Percentiles rank a stretch among this genome's conserved stretches.
Evolutionary conservation across 2,113 vertebrate species (phyloP).

Genomic region (Glareola pratincola): DNA sequence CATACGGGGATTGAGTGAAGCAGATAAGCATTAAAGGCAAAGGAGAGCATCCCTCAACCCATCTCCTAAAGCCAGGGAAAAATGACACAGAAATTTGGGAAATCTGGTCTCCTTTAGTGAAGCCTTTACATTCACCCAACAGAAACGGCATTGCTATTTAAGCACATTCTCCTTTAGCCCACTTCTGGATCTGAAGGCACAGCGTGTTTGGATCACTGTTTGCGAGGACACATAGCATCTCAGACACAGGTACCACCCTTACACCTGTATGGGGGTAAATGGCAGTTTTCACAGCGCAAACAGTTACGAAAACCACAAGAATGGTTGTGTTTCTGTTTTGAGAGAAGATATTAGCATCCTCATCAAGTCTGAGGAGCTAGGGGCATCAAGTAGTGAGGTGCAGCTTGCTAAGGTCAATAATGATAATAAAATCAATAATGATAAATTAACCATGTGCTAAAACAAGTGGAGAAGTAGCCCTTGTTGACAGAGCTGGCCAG

Average conservation of each 20-base stretch:
- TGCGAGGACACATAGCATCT: neutral
- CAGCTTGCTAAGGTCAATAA: neutral
- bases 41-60: neutral
- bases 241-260: neutral
- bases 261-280: neutral
- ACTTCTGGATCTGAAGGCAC: neutral
- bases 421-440: neutral
- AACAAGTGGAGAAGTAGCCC: neutral
- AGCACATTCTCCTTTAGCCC: neutral
- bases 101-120: neutral
- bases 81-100: neutral
- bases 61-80: neutral
- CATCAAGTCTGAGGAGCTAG: neutral
- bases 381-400: neutral
- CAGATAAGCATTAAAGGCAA: neutral
- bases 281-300: neutral
- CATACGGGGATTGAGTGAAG: neutral
- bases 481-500: neutral
- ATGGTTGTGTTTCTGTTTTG: neutral
- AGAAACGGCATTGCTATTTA: neutral
- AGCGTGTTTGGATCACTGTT: neutral
- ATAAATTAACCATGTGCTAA: neutral
- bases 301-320: neutral
- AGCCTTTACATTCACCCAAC: neutral
- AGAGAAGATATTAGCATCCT: neutral